Percentiles rank a stretch among this genome's conserved stretches.
phyloP scores from a whole-genome alignment of 2,888 invertebrate species.

The Pyrochroa serraticornis region DNA sequence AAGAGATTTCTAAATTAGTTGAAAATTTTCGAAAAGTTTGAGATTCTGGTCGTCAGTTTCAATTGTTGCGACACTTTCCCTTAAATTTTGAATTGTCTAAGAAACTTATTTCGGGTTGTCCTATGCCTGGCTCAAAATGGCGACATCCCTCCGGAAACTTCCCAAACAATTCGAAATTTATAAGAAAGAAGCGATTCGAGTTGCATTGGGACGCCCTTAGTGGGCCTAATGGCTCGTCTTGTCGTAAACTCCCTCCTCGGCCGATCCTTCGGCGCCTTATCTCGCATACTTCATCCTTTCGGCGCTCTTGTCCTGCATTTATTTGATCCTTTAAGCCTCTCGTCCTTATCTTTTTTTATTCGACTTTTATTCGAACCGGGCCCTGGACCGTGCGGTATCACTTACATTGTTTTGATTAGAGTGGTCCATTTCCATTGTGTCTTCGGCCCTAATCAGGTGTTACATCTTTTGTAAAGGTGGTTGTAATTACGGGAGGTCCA shows the following conservation, averaged over 20 bases:
- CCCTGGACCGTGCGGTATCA: conserved; percentile 34
- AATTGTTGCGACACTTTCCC: too few species aligned
- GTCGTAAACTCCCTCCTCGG: conserved; percentile 8
- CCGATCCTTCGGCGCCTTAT: conserved; percentile 31
- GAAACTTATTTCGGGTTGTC: too few species aligned
- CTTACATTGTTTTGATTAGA: conserved; percentile 49
- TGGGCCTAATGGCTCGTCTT: too few species aligned
- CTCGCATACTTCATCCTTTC: conserved; percentile 11
- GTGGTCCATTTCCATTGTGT: conserved; percentile 42
- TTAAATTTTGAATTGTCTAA: too few species aligned
- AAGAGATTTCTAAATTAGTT: too few species aligned
- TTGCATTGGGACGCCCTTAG: too few species aligned
- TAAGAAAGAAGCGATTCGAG: not conserved
- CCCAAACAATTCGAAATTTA: not conserved
- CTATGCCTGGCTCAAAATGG: too few species aligned
- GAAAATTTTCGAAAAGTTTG: too few species aligned
- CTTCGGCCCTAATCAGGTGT: conserved; percentile 41
- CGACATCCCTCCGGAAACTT: not conserved
- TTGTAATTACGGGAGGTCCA: conserved; percentile 48
- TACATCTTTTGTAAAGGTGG: conserved; percentile 45
- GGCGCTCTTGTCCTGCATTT: conserved; percentile 9
- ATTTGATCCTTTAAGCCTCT: conserved; percentile 8
- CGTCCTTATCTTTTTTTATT: conserved; percentile 7
- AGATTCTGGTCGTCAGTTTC: too few species aligned
- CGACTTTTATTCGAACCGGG: conserved; percentile 8